phyloP scores from a whole-genome alignment of 2,113 vertebrate genomes.

The Otolemur garnettii region DNA sequence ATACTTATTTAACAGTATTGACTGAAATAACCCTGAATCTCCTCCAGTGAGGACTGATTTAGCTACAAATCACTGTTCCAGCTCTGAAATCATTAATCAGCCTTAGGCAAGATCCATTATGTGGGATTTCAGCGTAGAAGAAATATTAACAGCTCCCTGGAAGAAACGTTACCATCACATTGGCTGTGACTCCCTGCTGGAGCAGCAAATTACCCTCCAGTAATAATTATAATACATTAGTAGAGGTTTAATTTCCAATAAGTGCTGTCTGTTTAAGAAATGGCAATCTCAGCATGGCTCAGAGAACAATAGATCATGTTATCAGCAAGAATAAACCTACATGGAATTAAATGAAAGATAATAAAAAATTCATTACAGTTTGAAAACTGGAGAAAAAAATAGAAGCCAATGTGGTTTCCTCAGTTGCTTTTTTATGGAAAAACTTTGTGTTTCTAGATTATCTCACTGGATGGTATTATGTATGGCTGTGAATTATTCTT shows the following conservation, averaged over 20 bases:
- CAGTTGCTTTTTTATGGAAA: conserved; percentile 53
- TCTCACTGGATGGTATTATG: not conserved
- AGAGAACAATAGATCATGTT: conserved; percentile 86
- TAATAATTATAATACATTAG: conserved; percentile 90
- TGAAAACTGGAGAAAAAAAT: conserved; percentile 75
- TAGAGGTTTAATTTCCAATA: conserved; percentile 90
- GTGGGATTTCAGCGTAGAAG: conserved; percentile 83
- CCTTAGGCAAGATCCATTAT: conserved; percentile 87
- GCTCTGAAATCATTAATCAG: conserved; percentile 87
- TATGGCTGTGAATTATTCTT: not conserved
- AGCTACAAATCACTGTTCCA: conserved; percentile 88
- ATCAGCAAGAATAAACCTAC: conserved; percentile 85
- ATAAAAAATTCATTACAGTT: conserved; percentile 84
- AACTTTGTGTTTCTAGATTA: conserved; percentile 54
- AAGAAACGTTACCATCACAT: conserved; percentile 85
- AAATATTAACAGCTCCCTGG: conserved; percentile 86
- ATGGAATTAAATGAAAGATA: conserved; percentile 80
- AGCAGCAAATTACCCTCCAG: conserved; percentile 89
- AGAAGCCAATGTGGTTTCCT: conserved; percentile 52
- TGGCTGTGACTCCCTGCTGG: conserved; percentile 87
- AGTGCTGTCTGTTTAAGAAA: conserved; percentile 88
- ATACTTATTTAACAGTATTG: conserved; percentile 87
- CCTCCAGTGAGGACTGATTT: conserved; percentile 85
- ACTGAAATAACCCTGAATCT: conserved; percentile 84
- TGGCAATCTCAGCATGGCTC: conserved; percentile 83